Evolutionary conservation across 2,888 invertebrate species (phyloP), one percentile per base, ranked within the genome.

Genomic region (Choreutis nemorana): DNA sequence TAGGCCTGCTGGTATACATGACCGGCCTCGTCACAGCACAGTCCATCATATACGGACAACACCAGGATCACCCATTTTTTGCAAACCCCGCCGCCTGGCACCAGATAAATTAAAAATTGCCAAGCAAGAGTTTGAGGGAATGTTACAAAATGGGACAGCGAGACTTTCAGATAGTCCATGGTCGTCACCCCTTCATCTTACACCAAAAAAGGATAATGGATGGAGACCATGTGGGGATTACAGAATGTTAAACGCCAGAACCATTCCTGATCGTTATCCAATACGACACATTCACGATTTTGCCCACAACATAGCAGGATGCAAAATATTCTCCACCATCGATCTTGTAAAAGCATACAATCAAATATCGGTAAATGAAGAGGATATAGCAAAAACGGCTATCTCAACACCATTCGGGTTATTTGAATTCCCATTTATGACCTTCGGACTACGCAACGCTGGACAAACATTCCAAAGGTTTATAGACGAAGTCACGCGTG

Each of bases 171-270:
- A 38, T 2, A 42, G 45, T 16, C 40, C 46, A 1, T 61, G 55
- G 58, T 35, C 56, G 1, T 48, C 46, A 3, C 50, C 54, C 3
- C 36, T 61, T 0, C 57, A 58, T 32, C 29, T 58, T 26, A 55
- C 46, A 2, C 48, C 52, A 2, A 63, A 61, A 30, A 44, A 46
- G 25, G 36, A 40, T 7, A 44, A 44, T 10, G 37, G 42, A 1
- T 55, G 54, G 55, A 34, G 59, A 2, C 52, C 53, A 0, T 61
- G 63, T 31, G 58, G 59, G 0, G 59, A 67, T 24, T 65, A 55
- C 30, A 31, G 62, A 0, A 9, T 10, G 2, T 34, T 63, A 1
- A 64, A 60, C 26, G 45, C 46, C 0, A 37, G 36, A n/a, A 55
- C 52, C 1, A 37, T 47, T 6, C 50, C 52, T 1, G 52, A 54